phyloP scores from a whole-genome alignment of 2,888 invertebrate species.

The Drosophila subquinaria region DNA sequence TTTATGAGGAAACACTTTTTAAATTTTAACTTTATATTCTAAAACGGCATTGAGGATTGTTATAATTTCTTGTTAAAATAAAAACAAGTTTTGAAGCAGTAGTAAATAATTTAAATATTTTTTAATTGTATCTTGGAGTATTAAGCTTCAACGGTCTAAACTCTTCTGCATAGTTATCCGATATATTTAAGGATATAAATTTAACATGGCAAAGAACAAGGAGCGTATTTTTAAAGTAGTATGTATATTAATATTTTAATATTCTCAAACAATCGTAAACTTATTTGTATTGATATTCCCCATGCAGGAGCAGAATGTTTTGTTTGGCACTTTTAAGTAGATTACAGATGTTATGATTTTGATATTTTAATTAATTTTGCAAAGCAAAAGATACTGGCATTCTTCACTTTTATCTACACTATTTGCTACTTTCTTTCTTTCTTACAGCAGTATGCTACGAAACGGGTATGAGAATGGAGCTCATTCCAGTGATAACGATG shows the following conservation, averaged over 20 bases:
- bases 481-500: constrained; percentile 37
- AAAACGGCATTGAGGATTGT: not conserved
- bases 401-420: not conserved
- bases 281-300: not conserved
- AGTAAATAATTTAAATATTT: too few relatives aligned
- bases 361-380: constrained; percentile 6
- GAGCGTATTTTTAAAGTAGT: too few relatives aligned
- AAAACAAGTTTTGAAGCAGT: too few relatives aligned
- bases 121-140: too few relatives aligned
- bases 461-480: constrained; percentile 75
- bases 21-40: not conserved
- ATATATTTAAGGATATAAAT: too few relatives aligned
- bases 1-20: not conserved
- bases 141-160: too few relatives aligned
- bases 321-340: not conserved
- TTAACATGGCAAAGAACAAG: too few relatives aligned
- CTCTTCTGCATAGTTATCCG: too few relatives aligned
- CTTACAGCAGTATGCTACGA: constrained; percentile 63
- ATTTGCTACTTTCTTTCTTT: not conserved
- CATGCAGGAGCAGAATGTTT: not conserved
- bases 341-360: not conserved
- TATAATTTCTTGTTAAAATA: too few relatives aligned
- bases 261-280: too few relatives aligned
- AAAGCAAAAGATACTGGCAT: constrained; percentile 1
- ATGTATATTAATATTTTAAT: too few relatives aligned